Conservation (phyloP, 2,797 vertebrate species). For the Crocidura indochinensis region DNA sequence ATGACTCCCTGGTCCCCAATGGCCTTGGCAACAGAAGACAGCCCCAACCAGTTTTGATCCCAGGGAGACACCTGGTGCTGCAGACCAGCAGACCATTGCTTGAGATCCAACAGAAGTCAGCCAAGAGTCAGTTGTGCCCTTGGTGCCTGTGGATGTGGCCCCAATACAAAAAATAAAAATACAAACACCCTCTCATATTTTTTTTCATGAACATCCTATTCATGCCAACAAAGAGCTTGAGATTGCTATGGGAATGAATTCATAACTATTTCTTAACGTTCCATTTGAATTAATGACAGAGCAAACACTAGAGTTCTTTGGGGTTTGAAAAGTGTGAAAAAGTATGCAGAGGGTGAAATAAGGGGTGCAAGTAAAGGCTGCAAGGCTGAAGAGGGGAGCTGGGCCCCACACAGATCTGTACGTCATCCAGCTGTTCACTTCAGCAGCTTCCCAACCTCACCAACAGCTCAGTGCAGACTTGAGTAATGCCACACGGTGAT, state of each 20-base stretch:
- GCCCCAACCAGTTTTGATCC: background rate
- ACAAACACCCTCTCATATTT: background rate
- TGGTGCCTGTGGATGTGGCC: too few species aligned
- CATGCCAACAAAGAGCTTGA: background rate
- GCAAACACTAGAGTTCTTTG: background rate
- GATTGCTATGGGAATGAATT: background rate
- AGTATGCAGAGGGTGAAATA: background rate
- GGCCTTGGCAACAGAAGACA: too few species aligned
- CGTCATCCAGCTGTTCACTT: too few species aligned
- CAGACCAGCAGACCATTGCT: background rate
- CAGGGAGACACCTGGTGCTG: fast-evolving
- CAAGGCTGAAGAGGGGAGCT: too few species aligned
- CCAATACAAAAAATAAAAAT: background rate
- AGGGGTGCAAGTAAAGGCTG: too few species aligned
- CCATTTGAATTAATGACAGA: background rate
- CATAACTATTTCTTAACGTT: background rate
- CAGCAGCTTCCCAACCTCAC: too few species aligned
- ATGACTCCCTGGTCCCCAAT: background rate
- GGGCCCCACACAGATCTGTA: fast-evolving
- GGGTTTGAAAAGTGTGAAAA: background rate
- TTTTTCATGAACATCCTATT: background rate
- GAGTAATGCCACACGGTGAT: background rate
- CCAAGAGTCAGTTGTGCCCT: too few species aligned
- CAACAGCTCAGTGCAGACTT: too few species aligned
- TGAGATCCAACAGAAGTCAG: background rate